Evolutionary conservation across 2,888 invertebrate species (phyloP), one percentile per base, ranked within the genome.

Genomic region (Abrostola triplasia): DNA sequence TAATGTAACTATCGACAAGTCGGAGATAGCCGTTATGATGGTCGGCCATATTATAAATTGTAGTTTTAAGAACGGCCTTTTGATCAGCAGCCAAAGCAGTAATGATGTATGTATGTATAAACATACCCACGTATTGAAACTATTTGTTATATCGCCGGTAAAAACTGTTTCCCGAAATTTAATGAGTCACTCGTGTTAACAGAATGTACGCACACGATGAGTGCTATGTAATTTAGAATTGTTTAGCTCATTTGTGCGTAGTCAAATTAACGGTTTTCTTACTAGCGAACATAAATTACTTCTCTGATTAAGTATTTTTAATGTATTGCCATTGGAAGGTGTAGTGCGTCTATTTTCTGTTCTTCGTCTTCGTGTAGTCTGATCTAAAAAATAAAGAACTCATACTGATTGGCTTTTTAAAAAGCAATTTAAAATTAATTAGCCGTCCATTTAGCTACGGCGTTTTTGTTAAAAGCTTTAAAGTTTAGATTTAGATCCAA

Each of bases 61-160:
- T 55, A 63, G 36, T 61, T 42, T 12, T 38, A n/a, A 41, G 55
- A 68, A 68, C 42, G 42, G 6, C n/a, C 59, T 56, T 73, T 64
- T 72, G 70, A 73, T 55, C 13, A 37, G 24, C 9, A 41, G 37
- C 74, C 63, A 62, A 54, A 41, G 13, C 13, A 13, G 69, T 44
- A 74, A 61, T 61, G 54, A 73, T 55, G 61, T 49, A 49, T 55
- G 61, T 49, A 49, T 37, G 68, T 58, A 41, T 63, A 70, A 67
- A 73, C 35, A 58, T 52, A n/a, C 24, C 49, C 44, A 44, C 41
- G 63, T 47, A 59, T 59, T 59, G 24, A 24, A 24, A 24, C 24
- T 56, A 24, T 9, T 54, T 54, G 12, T 42, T 36, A 42, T 36
- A 36, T 13, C 8, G 1, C 49, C 63, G 56, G 56, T 47, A 55